Evolutionary conservation across 2,888 invertebrate genomes (phyloP), one percentile per base, ranked within the genome.

Genomic region (Drosophila macrothrix): DNA sequence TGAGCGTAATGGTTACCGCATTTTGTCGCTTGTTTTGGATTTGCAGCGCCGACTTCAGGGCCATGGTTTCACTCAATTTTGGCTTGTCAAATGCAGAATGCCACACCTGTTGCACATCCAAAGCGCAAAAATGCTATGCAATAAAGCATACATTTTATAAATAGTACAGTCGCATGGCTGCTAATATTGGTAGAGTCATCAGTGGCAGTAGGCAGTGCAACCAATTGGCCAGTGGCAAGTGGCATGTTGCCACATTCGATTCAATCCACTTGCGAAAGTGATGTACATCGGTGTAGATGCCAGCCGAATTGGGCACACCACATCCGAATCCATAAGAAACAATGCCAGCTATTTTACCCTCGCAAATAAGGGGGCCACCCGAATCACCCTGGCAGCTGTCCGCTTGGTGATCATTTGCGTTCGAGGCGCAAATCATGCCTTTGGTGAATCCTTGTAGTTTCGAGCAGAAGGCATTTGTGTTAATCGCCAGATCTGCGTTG

Each of bases 351-450:
- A 84, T 41, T 19, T 37, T 52, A 31, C 64, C 65, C 0, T 75
- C 25, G 41, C 86, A 84, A 2, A 91, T 65, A 0, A 91, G 49
- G 0, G 91, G 91, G 0, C 91, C 91, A 1, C 91, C 91, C 0
- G 91, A 91, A 54, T 91, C 91, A 0, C 91, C 91, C 10, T 81
- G 83, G 35, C 91, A 91, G 52, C 79, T 75, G 56, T 89, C 86
- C 33, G 80, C 80, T 35, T 83, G 81, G 25, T 37, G 46, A 49
- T 83, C 65, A 1, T 14, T 35, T 3, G 25, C 12, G 60, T 84
- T 78, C 7, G 71, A 68, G 6, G 91, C 90, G 28, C 90, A 91
- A 0, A 91, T 9, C 81, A 83, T 88, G 28, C 83, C 77, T 2
- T 12, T 53, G 1, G 3, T 25, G 14, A 55, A 68, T 2, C 41